These are phyloP conservation scores for Actinia tenebrosa DNA, from an alignment of 64 coral and sea anemone species.

Conservation along the genomic window DNA sequence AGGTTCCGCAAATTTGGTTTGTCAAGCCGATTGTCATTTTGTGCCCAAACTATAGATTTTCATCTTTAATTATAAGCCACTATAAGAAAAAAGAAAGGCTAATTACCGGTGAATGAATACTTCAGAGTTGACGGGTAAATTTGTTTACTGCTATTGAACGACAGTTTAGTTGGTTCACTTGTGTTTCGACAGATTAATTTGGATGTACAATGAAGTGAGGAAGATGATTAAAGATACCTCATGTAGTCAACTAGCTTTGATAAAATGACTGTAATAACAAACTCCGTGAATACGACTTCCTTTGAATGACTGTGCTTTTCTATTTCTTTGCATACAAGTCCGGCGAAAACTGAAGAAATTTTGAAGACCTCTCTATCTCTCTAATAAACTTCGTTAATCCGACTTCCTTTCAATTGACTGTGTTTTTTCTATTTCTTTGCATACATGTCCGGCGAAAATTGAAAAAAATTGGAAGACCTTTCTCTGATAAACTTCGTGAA, in stretches of 20 bases:
- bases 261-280: no score
- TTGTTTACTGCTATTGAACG: background rate
- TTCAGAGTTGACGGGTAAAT: background rate
- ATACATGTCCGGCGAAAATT: background rate
- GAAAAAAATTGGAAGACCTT: background rate
- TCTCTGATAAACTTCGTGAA: background rate
- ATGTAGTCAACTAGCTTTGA: no score
- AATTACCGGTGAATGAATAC: background rate
- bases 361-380: no score
- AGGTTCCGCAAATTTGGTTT: background rate
- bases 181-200: background rate
- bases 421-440: background rate
- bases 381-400: no score
- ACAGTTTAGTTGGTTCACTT: background rate
- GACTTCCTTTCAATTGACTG: no score
- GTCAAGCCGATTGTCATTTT: background rate
- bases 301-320: no score
- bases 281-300: no score
- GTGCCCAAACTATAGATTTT: background rate
- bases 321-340: no score
- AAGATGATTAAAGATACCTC: no score
- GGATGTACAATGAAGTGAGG: background rate
- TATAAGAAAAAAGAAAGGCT: background rate
- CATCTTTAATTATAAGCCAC: no score
- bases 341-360: no score